phyloP scores from a whole-genome alignment of 2,797 vertebrate genomes.

The Rallus crepitans region DNA sequence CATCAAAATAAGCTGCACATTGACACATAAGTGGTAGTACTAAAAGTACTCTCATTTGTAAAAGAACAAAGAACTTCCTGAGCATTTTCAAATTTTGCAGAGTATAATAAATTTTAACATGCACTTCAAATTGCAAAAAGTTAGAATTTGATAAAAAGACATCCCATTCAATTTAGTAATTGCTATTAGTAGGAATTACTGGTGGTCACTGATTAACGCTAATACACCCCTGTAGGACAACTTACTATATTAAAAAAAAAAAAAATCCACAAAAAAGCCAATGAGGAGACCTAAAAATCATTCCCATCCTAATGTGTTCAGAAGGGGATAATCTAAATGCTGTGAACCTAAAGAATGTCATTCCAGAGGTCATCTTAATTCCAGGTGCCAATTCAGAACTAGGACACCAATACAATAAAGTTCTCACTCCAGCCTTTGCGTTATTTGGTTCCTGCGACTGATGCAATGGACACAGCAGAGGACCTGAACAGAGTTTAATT shows the following conservation, averaged over 20 bases:
- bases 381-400: neutral
- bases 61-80: neutral
- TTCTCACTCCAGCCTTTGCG: neutral
- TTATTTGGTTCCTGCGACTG: neutral
- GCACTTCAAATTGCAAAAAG: neutral
- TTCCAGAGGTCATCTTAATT: neutral
- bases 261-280: neutral
- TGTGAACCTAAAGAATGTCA: neutral
- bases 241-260: fast-evolving
- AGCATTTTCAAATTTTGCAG: neutral
- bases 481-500: neutral
- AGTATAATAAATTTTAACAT: neutral
- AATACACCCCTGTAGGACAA: neutral
- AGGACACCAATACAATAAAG: neutral
- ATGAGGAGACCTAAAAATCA: neutral
- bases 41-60: neutral
- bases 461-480: neutral
- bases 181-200: neutral
- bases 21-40: fast-evolving
- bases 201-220: neutral
- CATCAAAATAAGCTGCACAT: neutral
- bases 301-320: neutral
- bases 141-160: neutral
- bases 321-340: neutral
- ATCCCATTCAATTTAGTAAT: neutral